Conservation (phyloP, 2,888 invertebrate species). For the Xanthia icteritia region DNA sequence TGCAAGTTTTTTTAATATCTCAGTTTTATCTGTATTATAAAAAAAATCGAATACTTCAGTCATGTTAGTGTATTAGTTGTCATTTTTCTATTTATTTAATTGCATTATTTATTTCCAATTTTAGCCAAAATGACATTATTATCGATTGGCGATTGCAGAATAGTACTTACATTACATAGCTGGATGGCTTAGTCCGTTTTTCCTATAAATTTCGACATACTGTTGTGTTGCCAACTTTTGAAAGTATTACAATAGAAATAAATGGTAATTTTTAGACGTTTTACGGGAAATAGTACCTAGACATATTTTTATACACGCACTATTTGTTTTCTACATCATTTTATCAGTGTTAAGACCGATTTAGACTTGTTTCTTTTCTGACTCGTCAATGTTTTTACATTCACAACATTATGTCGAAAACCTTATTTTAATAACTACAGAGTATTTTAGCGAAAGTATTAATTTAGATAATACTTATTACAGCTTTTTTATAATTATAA, state of each 20-base stretch:
- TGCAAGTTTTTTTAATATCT: slow-evolving; percentile 52
- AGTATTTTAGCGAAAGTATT: slow-evolving; percentile 84
- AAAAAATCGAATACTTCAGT: slow-evolving; percentile 59
- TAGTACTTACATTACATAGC: slow-evolving; percentile 66
- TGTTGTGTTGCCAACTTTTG: slow-evolving; percentile 54
- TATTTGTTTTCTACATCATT: neutral
- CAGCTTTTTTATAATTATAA: slow-evolving; percentile 73
- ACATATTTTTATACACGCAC: slow-evolving; percentile 59
- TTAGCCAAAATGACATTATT: slow-evolving; percentile 60
- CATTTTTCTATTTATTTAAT: slow-evolving; percentile 62
- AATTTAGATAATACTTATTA: slow-evolving; percentile 77
- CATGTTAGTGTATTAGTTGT: slow-evolving; percentile 62
- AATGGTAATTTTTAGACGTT: slow-evolving; percentile 44
- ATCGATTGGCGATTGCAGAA: slow-evolving; percentile 65
- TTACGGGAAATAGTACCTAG: slow-evolving; percentile 33
- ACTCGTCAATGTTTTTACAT: neutral
- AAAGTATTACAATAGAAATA: slow-evolving; percentile 24
- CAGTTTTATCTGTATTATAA: slow-evolving; percentile 43
- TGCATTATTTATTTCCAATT: slow-evolving; percentile 64
- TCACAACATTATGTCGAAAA: slow-evolving; percentile 68
- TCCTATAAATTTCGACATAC: slow-evolving; percentile 55
- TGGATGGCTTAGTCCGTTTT: slow-evolving; percentile 41
- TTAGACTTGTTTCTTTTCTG: neutral
- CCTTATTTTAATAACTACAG: slow-evolving; percentile 62
- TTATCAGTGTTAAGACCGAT: neutral